Evolutionary conservation across 2,113 vertebrate genomes (phyloP).

Genomic region (Lonchura striata): DNA sequence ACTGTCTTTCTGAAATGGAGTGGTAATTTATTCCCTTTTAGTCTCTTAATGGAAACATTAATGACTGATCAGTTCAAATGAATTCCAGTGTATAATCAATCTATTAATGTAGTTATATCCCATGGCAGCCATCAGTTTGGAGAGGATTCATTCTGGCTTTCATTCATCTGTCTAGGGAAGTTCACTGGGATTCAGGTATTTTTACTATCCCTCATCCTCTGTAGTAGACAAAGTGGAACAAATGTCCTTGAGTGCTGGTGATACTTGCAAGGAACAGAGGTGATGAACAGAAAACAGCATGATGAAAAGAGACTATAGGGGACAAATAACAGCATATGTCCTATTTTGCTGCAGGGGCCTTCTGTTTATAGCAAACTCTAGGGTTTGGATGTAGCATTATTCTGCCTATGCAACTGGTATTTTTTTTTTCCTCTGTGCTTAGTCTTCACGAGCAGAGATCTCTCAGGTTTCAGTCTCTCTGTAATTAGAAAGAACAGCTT

Average conservation of each 20-base stretch:
- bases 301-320: conserved; percentile 12
- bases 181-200: neutral
- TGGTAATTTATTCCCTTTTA: neutral
- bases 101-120: neutral
- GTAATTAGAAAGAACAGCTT: conserved; percentile 70
- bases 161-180: neutral
- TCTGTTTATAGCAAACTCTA: conserved; percentile 28
- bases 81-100: neutral
- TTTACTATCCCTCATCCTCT: neutral
- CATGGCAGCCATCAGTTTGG: neutral
- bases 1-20: neutral
- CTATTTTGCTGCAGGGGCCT: conserved; percentile 39
- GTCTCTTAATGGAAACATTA: neutral
- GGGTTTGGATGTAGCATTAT: conserved; percentile 44
- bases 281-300: neutral
- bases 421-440: neutral
- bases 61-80: neutral
- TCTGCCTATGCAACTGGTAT: neutral
- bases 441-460: conserved; percentile 34
- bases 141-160: neutral
- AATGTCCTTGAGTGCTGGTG: conserved; percentile 24
- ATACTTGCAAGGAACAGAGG: conserved; percentile 19
- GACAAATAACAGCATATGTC: neutral
- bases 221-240: neutral
- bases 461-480: conserved; percentile 64